Percentiles rank a stretch among this genome's conserved stretches.
These are phyloP conservation scores for Butorides virescens DNA, from an alignment of 2,113 vertebrate species.

Conservation along the genomic window DNA sequence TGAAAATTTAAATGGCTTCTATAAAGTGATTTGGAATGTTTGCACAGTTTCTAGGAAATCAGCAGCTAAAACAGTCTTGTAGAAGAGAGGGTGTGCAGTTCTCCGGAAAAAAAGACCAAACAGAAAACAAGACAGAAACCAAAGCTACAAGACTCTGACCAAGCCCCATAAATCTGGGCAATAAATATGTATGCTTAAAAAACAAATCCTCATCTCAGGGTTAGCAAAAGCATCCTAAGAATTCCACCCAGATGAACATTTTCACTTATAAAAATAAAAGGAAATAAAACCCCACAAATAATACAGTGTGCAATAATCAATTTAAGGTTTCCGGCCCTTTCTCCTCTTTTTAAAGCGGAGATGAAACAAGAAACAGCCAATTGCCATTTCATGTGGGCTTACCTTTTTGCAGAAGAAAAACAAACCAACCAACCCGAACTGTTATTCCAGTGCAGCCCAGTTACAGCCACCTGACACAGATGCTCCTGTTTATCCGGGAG, in stretches of 20 bases:
- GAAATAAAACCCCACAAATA: neutral
- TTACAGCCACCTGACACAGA: neutral
- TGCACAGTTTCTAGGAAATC: neutral
- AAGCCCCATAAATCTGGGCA: neutral
- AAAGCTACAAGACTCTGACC: neutral
- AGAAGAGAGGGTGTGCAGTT: neutral
- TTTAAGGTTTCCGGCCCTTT: neutral
- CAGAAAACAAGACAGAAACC: neutral
- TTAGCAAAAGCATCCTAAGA: neutral
- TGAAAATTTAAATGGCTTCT: neutral
- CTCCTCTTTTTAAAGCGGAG: neutral
- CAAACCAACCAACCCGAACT: neutral
- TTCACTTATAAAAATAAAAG: neutral
- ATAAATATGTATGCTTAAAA: neutral
- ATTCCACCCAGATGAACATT: neutral
- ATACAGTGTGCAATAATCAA: neutral
- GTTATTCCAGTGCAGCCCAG: neutral
- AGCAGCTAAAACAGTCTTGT: neutral
- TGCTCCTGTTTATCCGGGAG: neutral
- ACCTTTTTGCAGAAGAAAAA: neutral
- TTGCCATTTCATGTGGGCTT: neutral
- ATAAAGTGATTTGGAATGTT: neutral
- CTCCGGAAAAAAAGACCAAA: neutral
- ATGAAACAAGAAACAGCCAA: neutral
- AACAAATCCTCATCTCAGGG: neutral